Conservation (phyloP, 1,140 invertebrate genomes). For the Hylaeus volcanicus region DNA sequence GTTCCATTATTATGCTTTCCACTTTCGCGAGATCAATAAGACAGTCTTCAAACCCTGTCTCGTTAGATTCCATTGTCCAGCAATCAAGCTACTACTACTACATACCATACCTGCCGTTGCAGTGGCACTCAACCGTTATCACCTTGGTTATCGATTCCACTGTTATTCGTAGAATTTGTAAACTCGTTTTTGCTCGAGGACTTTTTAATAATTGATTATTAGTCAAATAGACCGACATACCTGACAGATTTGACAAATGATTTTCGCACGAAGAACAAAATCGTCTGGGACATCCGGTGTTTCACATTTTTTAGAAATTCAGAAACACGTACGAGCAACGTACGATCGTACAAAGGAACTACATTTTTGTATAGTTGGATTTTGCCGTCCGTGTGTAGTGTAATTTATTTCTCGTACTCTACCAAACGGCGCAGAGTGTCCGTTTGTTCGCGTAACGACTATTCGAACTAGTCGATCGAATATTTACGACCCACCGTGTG, state of each 20-base stretch:
- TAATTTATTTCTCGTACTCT: not conserved
- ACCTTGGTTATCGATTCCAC: not conserved
- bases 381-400: no score
- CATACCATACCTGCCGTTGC: conserved; percentile 27
- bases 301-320: not conserved
- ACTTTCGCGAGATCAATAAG: conserved; percentile 66
- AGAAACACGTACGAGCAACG: no score
- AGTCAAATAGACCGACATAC: no score
- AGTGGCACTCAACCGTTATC: conserved; percentile 45
- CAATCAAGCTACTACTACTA: conserved; percentile 62
- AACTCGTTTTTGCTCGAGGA: no score
- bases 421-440: not conserved
- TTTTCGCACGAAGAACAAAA: no score
- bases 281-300: no score
- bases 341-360: no score
- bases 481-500: conserved; percentile 50
- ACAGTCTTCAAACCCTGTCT: conserved; percentile 62
- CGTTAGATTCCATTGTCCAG: conserved; percentile 69
- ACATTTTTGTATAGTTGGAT: no score
- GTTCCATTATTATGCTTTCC: conserved; percentile 20
- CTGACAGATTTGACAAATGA: no score
- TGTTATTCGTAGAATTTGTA: not conserved
- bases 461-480: conserved; percentile 58
- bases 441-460: conserved; percentile 7
- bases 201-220: no score